These are phyloP conservation scores for Chaetorhynchus papuensis DNA, from an alignment of 2,113 vertebrate species.

Conservation along the genomic window DNA sequence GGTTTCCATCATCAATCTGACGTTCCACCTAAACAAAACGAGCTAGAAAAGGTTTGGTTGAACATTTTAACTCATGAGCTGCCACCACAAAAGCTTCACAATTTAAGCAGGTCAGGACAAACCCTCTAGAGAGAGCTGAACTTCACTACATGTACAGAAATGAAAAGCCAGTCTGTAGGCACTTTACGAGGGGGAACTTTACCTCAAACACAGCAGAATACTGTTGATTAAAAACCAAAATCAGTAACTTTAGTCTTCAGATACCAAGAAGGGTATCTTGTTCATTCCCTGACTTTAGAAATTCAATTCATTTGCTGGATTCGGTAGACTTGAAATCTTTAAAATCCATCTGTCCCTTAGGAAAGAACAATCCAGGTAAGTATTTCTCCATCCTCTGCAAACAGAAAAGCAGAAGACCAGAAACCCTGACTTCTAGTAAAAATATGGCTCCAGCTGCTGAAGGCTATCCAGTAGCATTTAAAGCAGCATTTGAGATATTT, in stretches of 20 bases:
- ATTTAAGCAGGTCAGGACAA: background rate
- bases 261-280: background rate
- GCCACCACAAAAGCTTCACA: background rate
- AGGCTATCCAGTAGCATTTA: background rate
- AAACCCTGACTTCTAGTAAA: background rate
- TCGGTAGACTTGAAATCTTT: background rate
- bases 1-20: background rate
- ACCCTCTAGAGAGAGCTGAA: background rate
- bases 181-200: background rate
- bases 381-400: background rate
- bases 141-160: background rate
- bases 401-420: background rate
- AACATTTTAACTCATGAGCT: background rate
- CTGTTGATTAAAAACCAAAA: background rate
- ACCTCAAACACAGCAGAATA: background rate
- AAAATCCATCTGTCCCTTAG: background rate
- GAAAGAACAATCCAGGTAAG: background rate
- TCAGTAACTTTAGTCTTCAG: background rate
- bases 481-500: background rate
- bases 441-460: background rate
- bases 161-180: background rate
- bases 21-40: background rate
- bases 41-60: background rate
- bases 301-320: background rate
- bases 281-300: background rate